Evolutionary conservation across 2,113 vertebrate species (phyloP), one percentile per base, ranked within the genome.

Genomic region (Urocolius indicus): DNA sequence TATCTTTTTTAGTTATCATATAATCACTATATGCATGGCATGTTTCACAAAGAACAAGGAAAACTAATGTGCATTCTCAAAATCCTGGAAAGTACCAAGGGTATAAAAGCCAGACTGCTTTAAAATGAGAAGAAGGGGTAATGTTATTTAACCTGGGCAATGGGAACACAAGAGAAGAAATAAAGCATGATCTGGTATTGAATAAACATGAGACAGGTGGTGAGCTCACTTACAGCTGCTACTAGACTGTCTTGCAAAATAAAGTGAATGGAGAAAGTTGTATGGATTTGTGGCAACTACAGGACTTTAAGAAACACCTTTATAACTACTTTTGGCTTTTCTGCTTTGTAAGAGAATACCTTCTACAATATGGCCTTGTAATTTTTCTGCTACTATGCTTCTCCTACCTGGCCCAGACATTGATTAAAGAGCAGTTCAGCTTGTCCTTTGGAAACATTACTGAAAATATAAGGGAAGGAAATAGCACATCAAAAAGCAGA

Each of bases 351-450:
- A 59, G 77, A 62, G 43, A 95, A 84, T 71, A 79, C 13, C 21
- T 89, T 80, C 57, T 75, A 52, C 24, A 62, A 81, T 80, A 90
- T 27, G n/a, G 32, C 13, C 76, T 29, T 68, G 18, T 81, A 95
- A 78, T 88, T 90, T 93, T 89, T 89, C 62, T 89, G 66, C 80
- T 93, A 92, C 55, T 78, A 89, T 43, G 67, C 21, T 87, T 61
- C 75, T 41, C 81, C 41, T 24, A 9, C 16, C 54, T 66, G 26
- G 52, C 23, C 2, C 0, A 30, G 34, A 65, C 32, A 89, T 3
- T 78, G 90, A 94, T 67, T 62, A 87, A 86, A 90, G 10, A 58
- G 43, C 67, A 96, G 49, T 55, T 7, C 91, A 96, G 55, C 69
- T 62, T 45, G 49, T 80, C n/a, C 46, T 11, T 34, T 62, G 22